A percentile compares a stretch with the other conserved stretches of the same genome.
phyloP scores from a whole-genome alignment of 2,113 vertebrate genomes.

The Semnopithecus entellus region DNA sequence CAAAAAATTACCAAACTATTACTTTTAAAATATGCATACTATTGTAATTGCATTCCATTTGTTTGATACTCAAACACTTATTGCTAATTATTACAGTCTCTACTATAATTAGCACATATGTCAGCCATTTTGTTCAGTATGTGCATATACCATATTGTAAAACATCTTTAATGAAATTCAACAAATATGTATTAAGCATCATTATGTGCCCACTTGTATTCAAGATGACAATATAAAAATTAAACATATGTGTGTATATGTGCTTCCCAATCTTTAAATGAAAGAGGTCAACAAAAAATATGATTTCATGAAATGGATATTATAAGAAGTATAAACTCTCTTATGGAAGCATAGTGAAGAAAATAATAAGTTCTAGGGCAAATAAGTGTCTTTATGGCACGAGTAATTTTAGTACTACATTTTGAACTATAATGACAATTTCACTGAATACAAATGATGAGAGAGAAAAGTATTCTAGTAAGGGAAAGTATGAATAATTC shows the following conservation, averaged over 20 bases:
- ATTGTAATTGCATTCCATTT: not conserved
- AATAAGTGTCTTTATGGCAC: not conserved
- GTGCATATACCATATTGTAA: not conserved
- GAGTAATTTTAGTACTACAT: not conserved
- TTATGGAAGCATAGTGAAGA: not conserved
- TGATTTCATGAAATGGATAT: not conserved
- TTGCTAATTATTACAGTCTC: not conserved
- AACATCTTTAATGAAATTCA: conserved; percentile 22
- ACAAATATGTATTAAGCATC: not conserved
- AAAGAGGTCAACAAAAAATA: not conserved
- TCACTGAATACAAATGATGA: not conserved
- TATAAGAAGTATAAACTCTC: not conserved
- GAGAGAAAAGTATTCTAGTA: not conserved
- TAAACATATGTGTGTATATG: not conserved
- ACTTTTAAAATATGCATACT: not conserved
- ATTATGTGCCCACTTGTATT: not conserved
- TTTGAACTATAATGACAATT: not conserved
- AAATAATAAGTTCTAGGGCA: not conserved
- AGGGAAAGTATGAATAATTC: not conserved
- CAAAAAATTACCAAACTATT: not conserved
- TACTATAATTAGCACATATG: not conserved
- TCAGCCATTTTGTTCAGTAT: not conserved
- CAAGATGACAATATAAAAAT: not conserved
- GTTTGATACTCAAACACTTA: not conserved
- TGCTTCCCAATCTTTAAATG: not conserved